Conservation (phyloP, 2,888 invertebrate species). For the Drosophila infuscata region DNA sequence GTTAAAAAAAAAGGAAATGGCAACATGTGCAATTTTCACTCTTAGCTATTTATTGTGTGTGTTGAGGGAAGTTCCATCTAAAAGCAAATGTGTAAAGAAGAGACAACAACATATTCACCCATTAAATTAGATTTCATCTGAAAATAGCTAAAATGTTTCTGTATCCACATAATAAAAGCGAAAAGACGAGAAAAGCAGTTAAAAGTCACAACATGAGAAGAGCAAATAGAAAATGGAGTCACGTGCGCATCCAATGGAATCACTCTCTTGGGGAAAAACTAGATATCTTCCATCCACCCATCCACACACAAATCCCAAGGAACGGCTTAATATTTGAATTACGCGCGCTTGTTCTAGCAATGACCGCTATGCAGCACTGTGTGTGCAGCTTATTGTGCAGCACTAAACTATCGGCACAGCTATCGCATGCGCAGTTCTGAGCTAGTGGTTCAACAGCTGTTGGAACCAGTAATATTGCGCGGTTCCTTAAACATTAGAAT, state of each 20-base stretch:
- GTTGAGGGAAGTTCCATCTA: conserved; percentile 2
- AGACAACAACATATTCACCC: conserved; percentile 45
- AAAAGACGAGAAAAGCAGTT: conserved; percentile 46
- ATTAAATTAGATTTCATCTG: conserved; percentile 72
- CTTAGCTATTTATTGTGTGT: conserved; percentile 31
- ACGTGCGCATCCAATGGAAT: conserved; percentile 58
- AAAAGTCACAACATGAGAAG: conserved; percentile 46
- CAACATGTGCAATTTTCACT: conserved; percentile 53
- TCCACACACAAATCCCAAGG: background rate
- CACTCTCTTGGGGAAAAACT: conserved; percentile 49
- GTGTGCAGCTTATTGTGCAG: background rate
- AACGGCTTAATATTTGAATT: conserved; percentile 25
- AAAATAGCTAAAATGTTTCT: conserved; percentile 40
- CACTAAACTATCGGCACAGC: conserved; percentile 31
- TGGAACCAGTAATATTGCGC: background rate
- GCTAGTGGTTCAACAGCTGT: background rate
- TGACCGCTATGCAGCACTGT: conserved; percentile 21
- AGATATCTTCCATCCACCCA: background rate
- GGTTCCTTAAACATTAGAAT: background rate
- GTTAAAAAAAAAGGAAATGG: conserved; percentile 39
- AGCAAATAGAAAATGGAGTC: conserved; percentile 67
- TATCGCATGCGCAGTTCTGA: conserved; percentile 28
- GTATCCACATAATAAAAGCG: conserved; percentile 5
- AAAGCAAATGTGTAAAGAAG: conserved; percentile 14
- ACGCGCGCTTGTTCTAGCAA: conserved; percentile 1